Evolutionary conservation across 2,113 vertebrate species (phyloP), one percentile per base, ranked within the genome.

Genomic region (Sinocyclocheilus anshuiensis): DNA sequence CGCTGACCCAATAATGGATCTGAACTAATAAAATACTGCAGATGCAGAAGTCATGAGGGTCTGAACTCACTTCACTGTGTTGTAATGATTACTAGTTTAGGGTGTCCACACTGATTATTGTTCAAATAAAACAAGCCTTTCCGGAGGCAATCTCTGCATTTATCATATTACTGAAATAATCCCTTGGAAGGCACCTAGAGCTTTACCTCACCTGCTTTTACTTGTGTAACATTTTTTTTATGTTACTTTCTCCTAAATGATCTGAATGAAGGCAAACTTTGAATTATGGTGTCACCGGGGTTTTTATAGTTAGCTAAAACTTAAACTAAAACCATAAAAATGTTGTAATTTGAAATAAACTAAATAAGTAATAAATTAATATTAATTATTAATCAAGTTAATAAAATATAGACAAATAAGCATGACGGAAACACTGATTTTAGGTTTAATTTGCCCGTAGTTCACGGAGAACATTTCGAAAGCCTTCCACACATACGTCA

Each of bases 401-500:
- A 33, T 33, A 2, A 33, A 33, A 33, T 33, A 33, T 33, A 33
- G 0, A 33, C 29, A 33, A 33, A 33, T 33, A 33, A 33, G 29
- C 29, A 33, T 33, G 29, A 33, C 29, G 3, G 29, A 33, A 36
- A 36, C 5, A 36, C 36, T 29, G 1, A 42, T 20, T 61, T 69
- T 26, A 36, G 36, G 1, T 26, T 90, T 83, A 93, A 77, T 93
- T 82, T 5, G 87, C 90, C n/a, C 92, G 88, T 18, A 97, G 91
- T 87, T 96, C 94, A 91, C 91, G 89, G 39, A 99, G 92, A 61
- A 93, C 80, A 0, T 93, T 91, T 74, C 93, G 92, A 89, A 98
- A 95, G 82, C 29, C 93, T 89, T 97, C 94, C 9, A 97, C 89
- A 91, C 94, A 97, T 79, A 97, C 95, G 76, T 97, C 94, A 85